Percentiles rank a stretch among this genome's conserved stretches.
Conservation (phyloP, 2,113 vertebrate species). For the Aphyosemion australe region DNA sequence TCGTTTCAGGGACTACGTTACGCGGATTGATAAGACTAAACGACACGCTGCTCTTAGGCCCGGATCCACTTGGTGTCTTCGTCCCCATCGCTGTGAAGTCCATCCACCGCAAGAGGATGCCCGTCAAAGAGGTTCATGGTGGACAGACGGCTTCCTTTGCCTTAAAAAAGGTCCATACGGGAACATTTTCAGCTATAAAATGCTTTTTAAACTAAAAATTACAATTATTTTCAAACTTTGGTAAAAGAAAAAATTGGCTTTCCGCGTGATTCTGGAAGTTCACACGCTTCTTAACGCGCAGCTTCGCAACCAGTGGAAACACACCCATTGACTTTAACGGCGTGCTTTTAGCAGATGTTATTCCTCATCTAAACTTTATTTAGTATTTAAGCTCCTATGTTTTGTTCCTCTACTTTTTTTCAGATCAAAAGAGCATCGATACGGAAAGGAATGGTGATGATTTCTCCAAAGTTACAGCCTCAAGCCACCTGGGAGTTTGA, state of each 20-base stretch:
- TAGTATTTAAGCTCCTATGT: no score
- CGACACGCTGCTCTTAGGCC: slow-evolving; percentile 90
- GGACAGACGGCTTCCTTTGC: slow-evolving; percentile 96
- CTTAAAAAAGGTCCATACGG: slow-evolving; percentile 86
- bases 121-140: slow-evolving; percentile 90
- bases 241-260: no score
- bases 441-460: slow-evolving; percentile 97
- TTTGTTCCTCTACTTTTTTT: neutral
- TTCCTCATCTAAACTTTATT: no score
- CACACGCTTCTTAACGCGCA: no score
- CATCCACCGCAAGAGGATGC: slow-evolving; percentile 96
- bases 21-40: slow-evolving; percentile 92
- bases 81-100: slow-evolving; percentile 92
- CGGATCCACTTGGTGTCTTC: slow-evolving; percentile 91
- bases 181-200: neutral
- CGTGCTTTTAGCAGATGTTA: no score
- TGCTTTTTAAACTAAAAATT: no score
- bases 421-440: slow-evolving; percentile 96
- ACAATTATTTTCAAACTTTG: no score
- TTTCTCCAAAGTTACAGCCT: slow-evolving; percentile 90
- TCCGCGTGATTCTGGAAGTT: no score
- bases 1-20: slow-evolving; percentile 93
- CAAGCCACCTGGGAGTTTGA: slow-evolving; percentile 97
- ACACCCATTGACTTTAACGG: no score
- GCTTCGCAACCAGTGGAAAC: no score